These are phyloP conservation scores for Tringa solitaria DNA, from an alignment of 2,113 vertebrate species.

Conservation along the genomic window DNA sequence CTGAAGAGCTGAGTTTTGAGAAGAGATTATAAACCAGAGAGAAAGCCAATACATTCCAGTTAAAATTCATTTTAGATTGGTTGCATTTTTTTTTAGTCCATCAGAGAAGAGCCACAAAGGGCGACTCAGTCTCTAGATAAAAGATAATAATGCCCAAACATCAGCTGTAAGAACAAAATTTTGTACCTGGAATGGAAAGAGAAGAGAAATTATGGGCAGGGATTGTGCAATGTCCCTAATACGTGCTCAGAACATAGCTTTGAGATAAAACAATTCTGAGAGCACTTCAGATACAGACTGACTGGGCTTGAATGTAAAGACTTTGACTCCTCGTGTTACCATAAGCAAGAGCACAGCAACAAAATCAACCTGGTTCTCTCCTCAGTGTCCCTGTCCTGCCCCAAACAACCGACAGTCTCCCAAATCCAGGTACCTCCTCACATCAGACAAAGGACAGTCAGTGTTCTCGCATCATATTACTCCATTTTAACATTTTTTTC, in stretches of 20 bases:
- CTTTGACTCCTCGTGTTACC: rapidly evolving
- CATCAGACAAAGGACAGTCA: neutral
- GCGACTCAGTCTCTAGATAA: neutral
- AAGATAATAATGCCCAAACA: neutral
- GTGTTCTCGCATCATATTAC: neutral
- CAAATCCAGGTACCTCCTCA: neutral
- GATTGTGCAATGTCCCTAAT: neutral
- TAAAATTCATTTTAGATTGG: neutral
- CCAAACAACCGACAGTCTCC: neutral
- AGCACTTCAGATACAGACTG: neutral
- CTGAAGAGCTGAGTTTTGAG: neutral
- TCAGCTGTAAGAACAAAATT: neutral
- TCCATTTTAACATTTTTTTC: neutral
- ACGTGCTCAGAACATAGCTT: neutral
- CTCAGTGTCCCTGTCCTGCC: neutral
- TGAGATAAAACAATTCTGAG: neutral
- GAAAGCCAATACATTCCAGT: neutral
- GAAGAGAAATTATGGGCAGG: neutral
- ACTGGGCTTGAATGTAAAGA: neutral
- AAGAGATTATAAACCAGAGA: neutral
- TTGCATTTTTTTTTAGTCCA: neutral
- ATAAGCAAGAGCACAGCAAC: neutral
- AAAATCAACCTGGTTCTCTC: neutral
- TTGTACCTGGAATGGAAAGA: neutral
- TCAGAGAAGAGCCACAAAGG: neutral